These are phyloP conservation scores for Drosophila albomicans DNA, from an alignment of 1,140 invertebrate species.

Conservation along the genomic window DNA sequence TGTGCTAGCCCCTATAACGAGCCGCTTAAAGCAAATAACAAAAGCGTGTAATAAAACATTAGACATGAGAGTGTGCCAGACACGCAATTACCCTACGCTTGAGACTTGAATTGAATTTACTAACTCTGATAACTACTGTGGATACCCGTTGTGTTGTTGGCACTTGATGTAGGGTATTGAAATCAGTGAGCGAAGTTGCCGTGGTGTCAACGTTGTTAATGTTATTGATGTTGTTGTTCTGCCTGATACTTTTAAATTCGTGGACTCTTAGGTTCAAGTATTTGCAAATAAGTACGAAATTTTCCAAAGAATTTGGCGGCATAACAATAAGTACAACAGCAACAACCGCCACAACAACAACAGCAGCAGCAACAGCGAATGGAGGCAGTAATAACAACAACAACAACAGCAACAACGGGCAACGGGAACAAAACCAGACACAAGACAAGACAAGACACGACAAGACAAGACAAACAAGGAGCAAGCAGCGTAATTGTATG, in stretches of 20 bases:
- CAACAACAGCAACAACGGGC: background rate
- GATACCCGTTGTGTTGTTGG: too few species aligned
- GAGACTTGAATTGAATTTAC: background rate
- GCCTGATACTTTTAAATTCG: conserved; percentile 17
- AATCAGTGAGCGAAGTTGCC: background rate
- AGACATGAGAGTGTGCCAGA: background rate
- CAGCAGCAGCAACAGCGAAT: conserved; percentile 3
- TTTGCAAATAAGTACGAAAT: conserved; percentile 62
- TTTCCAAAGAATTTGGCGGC: conserved; percentile 62
- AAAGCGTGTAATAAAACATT: conserved; percentile 4
- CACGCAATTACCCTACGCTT: background rate
- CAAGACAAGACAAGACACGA: conserved; percentile 32
- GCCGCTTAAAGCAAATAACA: conserved; percentile 20
- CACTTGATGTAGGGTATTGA: background rate
- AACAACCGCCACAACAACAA: conserved; percentile 39
- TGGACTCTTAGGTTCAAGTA: conserved; percentile 47
- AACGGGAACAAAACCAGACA: conserved; percentile 21
- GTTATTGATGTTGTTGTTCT: background rate
- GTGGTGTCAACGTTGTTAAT: background rate
- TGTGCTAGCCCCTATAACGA: conserved; percentile 15
- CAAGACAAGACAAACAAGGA: conserved; percentile 54
- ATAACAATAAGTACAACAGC: conserved; percentile 49
- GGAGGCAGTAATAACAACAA: background rate
- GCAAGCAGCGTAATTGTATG: conserved; percentile 66
- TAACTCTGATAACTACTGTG: too few species aligned